Conservation (phyloP, 2,888 invertebrate genomes). For the Acanthopleura granulata region DNA sequence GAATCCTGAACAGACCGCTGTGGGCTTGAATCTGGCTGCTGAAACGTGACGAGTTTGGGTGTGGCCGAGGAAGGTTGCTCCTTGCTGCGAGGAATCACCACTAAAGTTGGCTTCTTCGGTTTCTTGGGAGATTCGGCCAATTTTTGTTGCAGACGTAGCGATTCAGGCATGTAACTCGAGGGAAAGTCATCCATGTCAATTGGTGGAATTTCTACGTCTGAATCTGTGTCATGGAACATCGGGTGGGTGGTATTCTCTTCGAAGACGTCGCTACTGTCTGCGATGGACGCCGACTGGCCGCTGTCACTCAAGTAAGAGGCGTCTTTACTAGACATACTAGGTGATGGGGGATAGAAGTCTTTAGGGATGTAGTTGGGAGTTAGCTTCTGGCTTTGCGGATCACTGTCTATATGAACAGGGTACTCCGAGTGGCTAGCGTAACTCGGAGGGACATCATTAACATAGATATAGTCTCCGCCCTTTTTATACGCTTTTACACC, state of each 20-base stretch:
- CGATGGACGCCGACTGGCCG: conserved; percentile 35
- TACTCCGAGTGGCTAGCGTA: conserved; percentile 3
- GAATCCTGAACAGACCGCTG: no score
- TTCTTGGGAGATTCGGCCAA: background rate
- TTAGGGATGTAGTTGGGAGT: background rate
- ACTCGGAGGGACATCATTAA: conserved; percentile 14
- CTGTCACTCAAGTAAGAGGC: background rate
- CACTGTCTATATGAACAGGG: background rate
- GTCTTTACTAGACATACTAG: background rate
- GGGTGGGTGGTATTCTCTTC: conserved; percentile 32
- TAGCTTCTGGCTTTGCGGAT: background rate
- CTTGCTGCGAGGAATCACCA: conserved; percentile 7
- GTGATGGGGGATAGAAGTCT: background rate
- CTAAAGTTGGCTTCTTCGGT: background rate
- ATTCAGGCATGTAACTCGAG: conserved; percentile 31
- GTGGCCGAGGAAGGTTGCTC: background rate
- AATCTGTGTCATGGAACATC: conserved; percentile 41
- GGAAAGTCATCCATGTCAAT: conserved; percentile 45
- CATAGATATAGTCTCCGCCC: conserved; percentile 2
- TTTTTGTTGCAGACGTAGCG: conserved; percentile 1
- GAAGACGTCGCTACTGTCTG: conserved; percentile 51
- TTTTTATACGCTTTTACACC: background rate
- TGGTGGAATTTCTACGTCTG: conserved; percentile 51
- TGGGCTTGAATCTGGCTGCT: background rate
- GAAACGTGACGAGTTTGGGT: conserved; percentile 16